Conservation (phyloP, 2,888 invertebrate genomes). For the Bimastos eiseni region DNA sequence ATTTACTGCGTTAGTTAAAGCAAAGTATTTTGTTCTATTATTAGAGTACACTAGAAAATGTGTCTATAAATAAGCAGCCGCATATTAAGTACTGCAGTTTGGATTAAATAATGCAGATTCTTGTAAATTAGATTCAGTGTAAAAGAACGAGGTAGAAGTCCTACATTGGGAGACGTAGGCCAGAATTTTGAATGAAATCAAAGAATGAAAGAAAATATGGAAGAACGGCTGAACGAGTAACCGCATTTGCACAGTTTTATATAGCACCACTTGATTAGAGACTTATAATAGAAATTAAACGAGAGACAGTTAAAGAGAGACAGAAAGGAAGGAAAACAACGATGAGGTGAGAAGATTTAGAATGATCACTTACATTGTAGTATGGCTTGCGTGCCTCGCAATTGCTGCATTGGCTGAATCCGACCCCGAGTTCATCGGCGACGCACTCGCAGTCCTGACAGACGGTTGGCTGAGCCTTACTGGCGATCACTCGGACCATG, state of each 20-base stretch:
- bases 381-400: conserved; percentile 43
- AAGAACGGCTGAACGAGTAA: neutral
- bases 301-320: neutral
- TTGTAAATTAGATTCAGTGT: no score
- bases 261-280: neutral
- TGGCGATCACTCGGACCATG: conserved; percentile 57
- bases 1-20: neutral
- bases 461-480: conserved; percentile 54
- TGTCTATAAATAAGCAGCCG: neutral
- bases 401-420: conserved; percentile 57
- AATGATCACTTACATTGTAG: neutral
- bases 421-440: conserved; percentile 60
- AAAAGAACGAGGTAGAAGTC: no score
- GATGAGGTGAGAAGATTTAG: neutral
- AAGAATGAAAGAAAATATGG: neutral
- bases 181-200: no score
- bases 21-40: no score
- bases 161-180: no score
- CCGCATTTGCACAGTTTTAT: no score
- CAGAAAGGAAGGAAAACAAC: no score
- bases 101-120: neutral
- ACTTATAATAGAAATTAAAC: neutral
- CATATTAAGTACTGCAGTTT: no score
- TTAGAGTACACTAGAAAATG: neutral
- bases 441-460: conserved; percentile 64